phyloP scores from a whole-genome alignment of 53 echinoderm and acorn worm genomes.

The Echinarachnius parma region DNA sequence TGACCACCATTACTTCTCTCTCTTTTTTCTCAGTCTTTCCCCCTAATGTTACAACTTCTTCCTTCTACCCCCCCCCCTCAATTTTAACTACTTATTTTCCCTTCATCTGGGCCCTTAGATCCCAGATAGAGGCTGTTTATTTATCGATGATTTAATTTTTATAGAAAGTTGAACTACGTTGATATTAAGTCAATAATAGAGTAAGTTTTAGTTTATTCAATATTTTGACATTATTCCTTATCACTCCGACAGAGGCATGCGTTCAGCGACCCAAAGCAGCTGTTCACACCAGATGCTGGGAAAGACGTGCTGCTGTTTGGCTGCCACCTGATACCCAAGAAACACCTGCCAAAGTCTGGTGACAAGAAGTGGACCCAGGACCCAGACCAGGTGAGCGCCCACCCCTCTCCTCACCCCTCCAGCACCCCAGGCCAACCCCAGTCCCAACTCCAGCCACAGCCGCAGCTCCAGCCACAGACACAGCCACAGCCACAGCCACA shows the following conservation, averaged over 20 bases:
- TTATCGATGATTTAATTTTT: too few relatives aligned
- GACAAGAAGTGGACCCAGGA: too few relatives aligned
- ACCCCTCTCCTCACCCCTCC: not conserved
- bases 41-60: too few relatives aligned
- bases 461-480: not conserved
- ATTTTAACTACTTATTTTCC: too few relatives aligned
- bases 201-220: not conserved
- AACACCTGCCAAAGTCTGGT: too few relatives aligned
- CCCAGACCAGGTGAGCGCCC: not conserved
- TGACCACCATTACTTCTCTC: too few relatives aligned
- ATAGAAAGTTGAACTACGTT: too few relatives aligned
- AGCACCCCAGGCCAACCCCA: not conserved
- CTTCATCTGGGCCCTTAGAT: too few relatives aligned
- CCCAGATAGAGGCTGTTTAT: too few relatives aligned
- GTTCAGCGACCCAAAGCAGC: constrained; percentile 16
- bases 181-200: not conserved
- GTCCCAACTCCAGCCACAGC: not conserved
- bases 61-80: too few relatives aligned
- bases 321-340: not conserved
- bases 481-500: not conserved
- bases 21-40: too few relatives aligned
- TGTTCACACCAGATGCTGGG: not conserved
- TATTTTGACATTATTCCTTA: not conserved
- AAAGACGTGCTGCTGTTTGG: not conserved
- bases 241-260: constrained; percentile 44